Evolutionary conservation across 2,113 vertebrate species (phyloP).

Genomic region (Cyprinodon tularosa): DNA sequence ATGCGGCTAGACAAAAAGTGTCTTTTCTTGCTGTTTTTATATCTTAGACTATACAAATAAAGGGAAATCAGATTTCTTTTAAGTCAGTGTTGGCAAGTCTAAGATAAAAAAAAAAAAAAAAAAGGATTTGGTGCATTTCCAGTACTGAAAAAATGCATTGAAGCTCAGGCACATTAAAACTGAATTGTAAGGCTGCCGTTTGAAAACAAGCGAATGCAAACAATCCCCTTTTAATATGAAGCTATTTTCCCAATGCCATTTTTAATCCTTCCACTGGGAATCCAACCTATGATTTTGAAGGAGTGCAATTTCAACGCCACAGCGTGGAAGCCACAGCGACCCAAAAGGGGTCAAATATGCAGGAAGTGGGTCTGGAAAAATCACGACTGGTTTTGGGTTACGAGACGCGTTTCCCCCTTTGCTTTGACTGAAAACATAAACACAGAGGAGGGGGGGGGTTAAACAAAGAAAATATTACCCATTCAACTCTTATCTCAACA

Average conservation of each 20-base stretch:
- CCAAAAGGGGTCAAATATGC: conserved; percentile 56
- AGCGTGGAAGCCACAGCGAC: conserved; percentile 57
- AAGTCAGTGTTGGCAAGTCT: neutral
- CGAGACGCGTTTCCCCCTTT: conserved; percentile 23
- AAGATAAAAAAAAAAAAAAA: neutral
- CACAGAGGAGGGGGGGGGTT: neutral
- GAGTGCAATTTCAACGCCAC: conserved; percentile 50
- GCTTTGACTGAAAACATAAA: conserved; percentile 27
- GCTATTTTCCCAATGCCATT: conserved; percentile 52
- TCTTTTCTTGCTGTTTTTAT: too few species aligned
- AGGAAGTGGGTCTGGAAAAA: conserved; percentile 69
- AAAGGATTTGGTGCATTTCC: neutral
- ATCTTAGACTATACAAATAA: neutral
- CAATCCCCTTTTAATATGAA: conserved; percentile 54
- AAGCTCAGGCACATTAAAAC: conserved; percentile 40
- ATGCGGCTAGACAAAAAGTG: too few species aligned
- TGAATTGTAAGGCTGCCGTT: conserved; percentile 34
- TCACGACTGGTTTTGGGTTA: conserved; percentile 39
- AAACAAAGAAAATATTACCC: conserved; percentile 10
- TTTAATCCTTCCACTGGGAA: conserved; percentile 49
- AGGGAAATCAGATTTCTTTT: neutral
- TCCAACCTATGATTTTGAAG: conserved; percentile 66
- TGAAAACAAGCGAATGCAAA: conserved; percentile 61
- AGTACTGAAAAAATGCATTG: conserved; percentile 5
- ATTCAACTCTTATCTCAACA: conserved; percentile 28